These are phyloP conservation scores for Drosophila persimilis DNA, from an alignment of 1,140 invertebrate genomes.

Conservation along the genomic window DNA sequence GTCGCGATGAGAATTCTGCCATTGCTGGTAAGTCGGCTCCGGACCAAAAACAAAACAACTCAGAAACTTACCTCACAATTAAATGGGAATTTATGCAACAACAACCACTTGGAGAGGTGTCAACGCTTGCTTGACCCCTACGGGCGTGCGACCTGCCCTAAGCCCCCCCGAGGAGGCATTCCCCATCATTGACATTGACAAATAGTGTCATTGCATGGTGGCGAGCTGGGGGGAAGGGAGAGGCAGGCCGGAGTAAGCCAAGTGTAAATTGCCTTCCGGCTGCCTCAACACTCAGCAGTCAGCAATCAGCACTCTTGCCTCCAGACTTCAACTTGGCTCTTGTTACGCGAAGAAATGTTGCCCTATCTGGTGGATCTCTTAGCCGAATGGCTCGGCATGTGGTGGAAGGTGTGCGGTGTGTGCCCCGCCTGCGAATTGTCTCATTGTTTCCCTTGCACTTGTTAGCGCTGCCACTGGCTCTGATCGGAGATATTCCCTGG, in stretches of 20 bases:
- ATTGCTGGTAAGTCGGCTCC: slow-evolving; percentile 57
- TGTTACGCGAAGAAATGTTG: slow-evolving; percentile 65
- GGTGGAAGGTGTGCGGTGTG: slow-evolving; percentile 34
- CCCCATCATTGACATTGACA: slow-evolving; percentile 61
- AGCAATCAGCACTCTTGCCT: background rate
- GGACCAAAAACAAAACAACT: no score
- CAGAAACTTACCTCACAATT: background rate
- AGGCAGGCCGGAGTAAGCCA: slow-evolving; percentile 38
- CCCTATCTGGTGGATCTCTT: slow-evolving; percentile 32
- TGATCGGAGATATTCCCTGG: slow-evolving; percentile 21
- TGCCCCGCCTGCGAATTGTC: slow-evolving; percentile 42
- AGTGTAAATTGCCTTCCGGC: slow-evolving; percentile 70
- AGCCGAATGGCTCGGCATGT: slow-evolving; percentile 7
- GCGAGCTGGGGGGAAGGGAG: background rate
- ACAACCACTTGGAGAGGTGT: slow-evolving; percentile 13
- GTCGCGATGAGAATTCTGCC: slow-evolving; percentile 64
- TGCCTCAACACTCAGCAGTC: slow-evolving; percentile 26
- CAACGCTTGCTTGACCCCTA: slow-evolving; percentile 61
- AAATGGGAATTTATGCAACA: slow-evolving; percentile 27
- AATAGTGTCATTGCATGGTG: slow-evolving; percentile 67
- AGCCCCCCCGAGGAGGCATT: slow-evolving; percentile 6
- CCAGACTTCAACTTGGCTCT: slow-evolving; percentile 63
- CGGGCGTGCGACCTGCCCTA: slow-evolving; percentile 40
- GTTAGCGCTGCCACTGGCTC: slow-evolving; percentile 35
- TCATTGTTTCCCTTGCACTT: slow-evolving; percentile 31